phyloP scores from a whole-genome alignment of 1,140 invertebrate genomes.

The Scaptomyza pallida region DNA sequence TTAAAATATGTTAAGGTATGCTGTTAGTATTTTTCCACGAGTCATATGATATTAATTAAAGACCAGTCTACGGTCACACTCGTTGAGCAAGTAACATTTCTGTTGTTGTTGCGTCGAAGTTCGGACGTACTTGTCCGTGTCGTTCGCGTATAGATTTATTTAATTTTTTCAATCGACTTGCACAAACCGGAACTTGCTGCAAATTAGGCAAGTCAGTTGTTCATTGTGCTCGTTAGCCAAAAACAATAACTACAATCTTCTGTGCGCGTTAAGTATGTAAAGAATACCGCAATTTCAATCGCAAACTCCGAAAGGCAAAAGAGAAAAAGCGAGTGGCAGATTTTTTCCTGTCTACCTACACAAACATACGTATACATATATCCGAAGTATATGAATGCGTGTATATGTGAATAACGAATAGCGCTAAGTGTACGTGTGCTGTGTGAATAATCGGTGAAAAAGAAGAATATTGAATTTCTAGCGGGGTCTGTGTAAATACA shows the following conservation, averaged over 20 bases:
- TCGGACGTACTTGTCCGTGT: slow-evolving; percentile 44
- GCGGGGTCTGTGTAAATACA: not conserved
- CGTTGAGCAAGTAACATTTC: slow-evolving; percentile 42
- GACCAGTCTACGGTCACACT: not conserved
- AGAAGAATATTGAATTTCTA: slow-evolving; percentile 46
- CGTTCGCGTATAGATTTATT: slow-evolving; percentile 42
- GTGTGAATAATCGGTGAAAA: slow-evolving; percentile 41
- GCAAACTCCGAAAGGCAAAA: slow-evolving; percentile 34
- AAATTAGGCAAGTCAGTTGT: slow-evolving; percentile 59
- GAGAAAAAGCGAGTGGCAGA: slow-evolving; percentile 70
- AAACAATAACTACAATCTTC: slow-evolving; percentile 44
- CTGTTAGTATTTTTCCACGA: not conserved
- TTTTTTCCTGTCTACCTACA: slow-evolving; percentile 80
- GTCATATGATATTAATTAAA: not conserved
- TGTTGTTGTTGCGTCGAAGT: slow-evolving; percentile 50
- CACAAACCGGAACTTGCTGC: slow-evolving; percentile 60
- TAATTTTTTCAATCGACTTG: slow-evolving; percentile 57
- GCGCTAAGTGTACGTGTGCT: slow-evolving; percentile 27
- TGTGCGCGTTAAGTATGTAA: slow-evolving; percentile 65
- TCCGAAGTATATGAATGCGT: slow-evolving; percentile 46
- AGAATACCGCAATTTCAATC: slow-evolving; percentile 33
- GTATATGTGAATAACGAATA: slow-evolving; percentile 45
- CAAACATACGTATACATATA: slow-evolving; percentile 64
- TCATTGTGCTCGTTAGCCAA: slow-evolving; percentile 60
- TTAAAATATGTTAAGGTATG: not conserved